phyloP scores from a whole-genome alignment of 2,888 invertebrate genomes.

The Agrotis exclamationis region DNA sequence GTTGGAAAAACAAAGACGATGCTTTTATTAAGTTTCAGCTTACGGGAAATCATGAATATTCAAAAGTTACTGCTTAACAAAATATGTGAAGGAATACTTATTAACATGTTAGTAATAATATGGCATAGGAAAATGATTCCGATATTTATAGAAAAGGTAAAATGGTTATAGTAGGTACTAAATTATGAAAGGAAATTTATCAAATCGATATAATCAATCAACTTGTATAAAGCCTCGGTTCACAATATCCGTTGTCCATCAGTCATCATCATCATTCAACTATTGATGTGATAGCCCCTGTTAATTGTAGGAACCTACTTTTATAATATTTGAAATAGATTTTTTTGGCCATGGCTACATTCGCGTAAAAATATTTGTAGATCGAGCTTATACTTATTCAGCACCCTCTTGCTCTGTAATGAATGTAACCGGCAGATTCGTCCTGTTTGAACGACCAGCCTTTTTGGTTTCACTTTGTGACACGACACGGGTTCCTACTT shows the following conservation, averaged over 20 bases:
- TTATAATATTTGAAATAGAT: slow-evolving; percentile 15
- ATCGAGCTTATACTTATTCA: slow-evolving; percentile 4
- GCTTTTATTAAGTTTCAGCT: slow-evolving; percentile 11
- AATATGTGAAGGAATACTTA: slow-evolving; percentile 12
- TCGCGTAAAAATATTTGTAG: not conserved
- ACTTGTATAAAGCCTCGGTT: slow-evolving; percentile 31
- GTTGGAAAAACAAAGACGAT: slow-evolving; percentile 14
- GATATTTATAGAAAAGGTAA: not conserved
- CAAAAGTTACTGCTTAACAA: not conserved
- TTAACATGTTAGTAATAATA: not conserved
- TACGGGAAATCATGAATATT: slow-evolving; percentile 10
- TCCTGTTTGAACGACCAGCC: slow-evolving; percentile 29
- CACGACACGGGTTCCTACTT: slow-evolving; percentile 36
- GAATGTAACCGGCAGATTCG: slow-evolving; percentile 26
- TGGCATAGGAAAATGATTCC: too few species aligned
- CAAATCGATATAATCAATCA: slow-evolving; percentile 43
- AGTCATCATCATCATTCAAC: slow-evolving; percentile 48
- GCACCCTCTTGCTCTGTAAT: slow-evolving; percentile 16
- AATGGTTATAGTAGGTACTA: slow-evolving; percentile 20
- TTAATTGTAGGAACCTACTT: slow-evolving; percentile 15
- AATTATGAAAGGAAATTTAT: slow-evolving; percentile 39
- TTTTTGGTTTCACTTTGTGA: slow-evolving; percentile 25
- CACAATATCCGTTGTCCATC: slow-evolving; percentile 41
- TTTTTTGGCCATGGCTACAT: not conserved
- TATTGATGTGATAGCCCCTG: slow-evolving; percentile 26